Percentiles rank a stretch among this genome's conserved stretches.
Evolutionary conservation across 2,888 invertebrate genomes (phyloP).

Genomic region (Drosophila meridiana): DNA sequence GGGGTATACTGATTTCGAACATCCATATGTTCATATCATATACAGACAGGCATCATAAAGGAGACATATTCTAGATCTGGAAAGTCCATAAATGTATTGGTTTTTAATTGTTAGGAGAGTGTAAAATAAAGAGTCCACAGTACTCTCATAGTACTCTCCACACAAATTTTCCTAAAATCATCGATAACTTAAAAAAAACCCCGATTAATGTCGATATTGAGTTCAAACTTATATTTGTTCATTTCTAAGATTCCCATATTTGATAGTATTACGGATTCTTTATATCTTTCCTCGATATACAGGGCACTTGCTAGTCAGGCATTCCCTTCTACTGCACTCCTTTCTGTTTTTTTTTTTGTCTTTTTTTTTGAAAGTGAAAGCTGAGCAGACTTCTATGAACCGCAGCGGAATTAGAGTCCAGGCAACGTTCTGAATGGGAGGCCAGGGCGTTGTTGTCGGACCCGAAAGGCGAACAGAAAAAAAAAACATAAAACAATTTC

Average conservation of each 20-base stretch:
- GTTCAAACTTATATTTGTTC: background rate
- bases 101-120: no score
- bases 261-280: background rate
- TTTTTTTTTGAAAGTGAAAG: conserved; percentile 51
- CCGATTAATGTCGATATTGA: background rate
- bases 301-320: background rate
- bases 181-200: background rate
- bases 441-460: conserved; percentile 19
- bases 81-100: no score
- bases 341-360: background rate
- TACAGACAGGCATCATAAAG: background rate
- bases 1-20: background rate
- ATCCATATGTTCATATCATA: no score
- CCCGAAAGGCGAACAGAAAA: conserved; percentile 21
- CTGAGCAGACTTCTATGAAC: conserved; percentile 52
- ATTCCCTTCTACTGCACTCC: background rate
- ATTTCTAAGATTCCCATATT: background rate
- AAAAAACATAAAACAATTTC: conserved; percentile 58
- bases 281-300: background rate
- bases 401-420: conserved; percentile 42
- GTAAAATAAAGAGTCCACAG: background rate
- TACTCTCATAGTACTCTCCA: background rate
- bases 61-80: background rate
- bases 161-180: background rate
- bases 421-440: background rate